phyloP scores from a whole-genome alignment of 2,113 vertebrate species.

The Reinhardtius hippoglossoides region DNA sequence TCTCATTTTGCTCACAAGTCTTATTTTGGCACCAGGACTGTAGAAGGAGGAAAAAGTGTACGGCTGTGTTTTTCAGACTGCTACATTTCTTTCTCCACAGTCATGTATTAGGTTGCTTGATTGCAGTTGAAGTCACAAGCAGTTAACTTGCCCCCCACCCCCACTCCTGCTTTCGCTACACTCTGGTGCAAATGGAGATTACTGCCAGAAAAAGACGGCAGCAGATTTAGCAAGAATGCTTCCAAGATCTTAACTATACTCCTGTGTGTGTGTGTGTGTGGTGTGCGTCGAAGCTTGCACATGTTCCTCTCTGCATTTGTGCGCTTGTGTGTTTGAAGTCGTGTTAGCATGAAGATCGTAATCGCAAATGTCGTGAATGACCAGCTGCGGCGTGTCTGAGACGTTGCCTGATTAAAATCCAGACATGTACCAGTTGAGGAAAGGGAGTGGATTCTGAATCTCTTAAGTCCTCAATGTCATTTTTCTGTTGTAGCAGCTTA shows the following conservation, averaged over 20 bases:
- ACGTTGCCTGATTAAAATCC: constrained; percentile 48
- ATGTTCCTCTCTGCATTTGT: constrained; percentile 29
- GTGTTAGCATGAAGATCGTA: constrained; percentile 18
- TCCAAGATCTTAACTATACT: constrained; percentile 70
- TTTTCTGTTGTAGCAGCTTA: not conserved
- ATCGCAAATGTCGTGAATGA: constrained; percentile 59
- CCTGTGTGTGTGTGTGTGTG: constrained; percentile 9
- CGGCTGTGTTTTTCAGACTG: not conserved
- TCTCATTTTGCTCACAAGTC: not conserved
- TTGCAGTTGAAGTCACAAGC: constrained; percentile 16
- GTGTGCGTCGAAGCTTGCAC: constrained; percentile 3
- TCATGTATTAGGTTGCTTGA: constrained; percentile 16
- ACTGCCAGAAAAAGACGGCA: constrained; percentile 66
- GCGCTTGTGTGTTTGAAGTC: constrained; percentile 53
- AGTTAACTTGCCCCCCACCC: constrained; percentile 21
- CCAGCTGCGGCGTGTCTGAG: constrained; percentile 59
- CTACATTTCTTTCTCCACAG: constrained; percentile 1
- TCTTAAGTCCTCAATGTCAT: not conserved
- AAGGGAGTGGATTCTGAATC: not conserved
- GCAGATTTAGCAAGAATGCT: constrained; percentile 72
- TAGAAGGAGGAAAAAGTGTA: not conserved
- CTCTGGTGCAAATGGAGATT: constrained; percentile 52
- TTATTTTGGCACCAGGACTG: not conserved
- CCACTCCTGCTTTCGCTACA: constrained; percentile 8
- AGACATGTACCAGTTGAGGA: constrained; percentile 17